phyloP scores from a whole-genome alignment of 2,113 vertebrate species.

The Boleophthalmus pectinirostris region DNA sequence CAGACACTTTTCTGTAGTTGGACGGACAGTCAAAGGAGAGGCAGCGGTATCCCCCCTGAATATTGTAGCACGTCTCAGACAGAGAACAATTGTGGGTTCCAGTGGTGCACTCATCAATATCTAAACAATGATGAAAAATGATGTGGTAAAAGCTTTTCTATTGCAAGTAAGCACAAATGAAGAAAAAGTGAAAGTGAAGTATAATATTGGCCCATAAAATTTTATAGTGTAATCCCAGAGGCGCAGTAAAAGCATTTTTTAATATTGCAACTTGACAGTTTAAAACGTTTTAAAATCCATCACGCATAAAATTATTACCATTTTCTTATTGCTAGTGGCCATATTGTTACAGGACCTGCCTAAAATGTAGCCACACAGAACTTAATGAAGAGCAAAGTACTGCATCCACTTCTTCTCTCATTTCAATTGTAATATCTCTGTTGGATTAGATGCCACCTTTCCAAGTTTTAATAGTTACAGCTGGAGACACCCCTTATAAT shows the following conservation, averaged over 20 bases:
- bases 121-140: conserved; percentile 65
- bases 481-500: too few species aligned
- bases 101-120: conserved; percentile 89
- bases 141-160: conserved; percentile 4
- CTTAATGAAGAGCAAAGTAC: neutral
- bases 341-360: neutral
- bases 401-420: neutral
- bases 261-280: conserved; percentile 14
- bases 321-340: neutral
- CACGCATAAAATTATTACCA: neutral
- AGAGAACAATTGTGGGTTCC: conserved; percentile 90
- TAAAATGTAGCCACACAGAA: neutral
- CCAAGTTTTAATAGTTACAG: too few species aligned
- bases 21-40: conserved; percentile 84
- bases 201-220: conserved; percentile 40
- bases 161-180: neutral
- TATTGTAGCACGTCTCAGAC: conserved; percentile 90
- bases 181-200: conserved; percentile 29
- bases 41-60: conserved; percentile 91
- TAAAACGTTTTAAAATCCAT: conserved; percentile 12
- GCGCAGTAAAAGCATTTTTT: conserved; percentile 24
- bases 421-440: neutral
- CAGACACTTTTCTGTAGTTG: conserved; percentile 87
- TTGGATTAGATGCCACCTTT: too few species aligned
- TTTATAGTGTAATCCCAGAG: conserved; percentile 50